These are phyloP conservation scores for Pipistrellus pygmaeus DNA, from an alignment of 2,797 vertebrate species.

Conservation along the genomic window DNA sequence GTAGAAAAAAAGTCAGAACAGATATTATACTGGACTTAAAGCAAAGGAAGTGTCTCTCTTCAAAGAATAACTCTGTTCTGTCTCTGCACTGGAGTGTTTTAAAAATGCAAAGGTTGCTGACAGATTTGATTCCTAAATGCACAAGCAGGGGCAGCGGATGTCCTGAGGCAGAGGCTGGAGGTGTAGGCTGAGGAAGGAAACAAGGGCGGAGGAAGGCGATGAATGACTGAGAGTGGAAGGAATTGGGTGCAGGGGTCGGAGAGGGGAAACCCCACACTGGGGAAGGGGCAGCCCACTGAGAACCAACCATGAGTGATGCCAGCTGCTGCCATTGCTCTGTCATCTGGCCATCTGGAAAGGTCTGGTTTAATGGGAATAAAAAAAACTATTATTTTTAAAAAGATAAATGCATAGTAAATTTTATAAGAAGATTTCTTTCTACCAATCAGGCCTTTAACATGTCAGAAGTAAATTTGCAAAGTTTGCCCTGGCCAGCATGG, in stretches of 20 bases:
- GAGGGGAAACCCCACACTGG: fast-evolving
- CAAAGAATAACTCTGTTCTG: not conserved
- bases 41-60: constrained; percentile 65
- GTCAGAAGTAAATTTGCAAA: constrained; percentile 78
- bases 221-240: fast-evolving
- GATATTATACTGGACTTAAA: constrained; percentile 52
- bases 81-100: not conserved
- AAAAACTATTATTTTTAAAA: constrained; percentile 71
- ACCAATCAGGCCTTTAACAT: constrained; percentile 80
- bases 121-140: not conserved
- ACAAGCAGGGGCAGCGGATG: not conserved
- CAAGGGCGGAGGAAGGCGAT: not conserved
- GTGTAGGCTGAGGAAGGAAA: not conserved
- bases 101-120: not conserved
- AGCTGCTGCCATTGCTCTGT: not conserved
- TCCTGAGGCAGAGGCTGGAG: not conserved
- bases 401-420: constrained; percentile 74
- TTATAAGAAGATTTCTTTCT: constrained; percentile 85
- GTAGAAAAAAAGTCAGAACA: constrained; percentile 51
- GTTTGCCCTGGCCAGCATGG: no score
- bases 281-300: not conserved
- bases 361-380: constrained; percentile 71
- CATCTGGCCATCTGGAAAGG: constrained; percentile 49
- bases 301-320: fast-evolving
- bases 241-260: fast-evolving